phyloP scores from a whole-genome alignment of 2,888 invertebrate species.

The Entomobrya proxima region DNA sequence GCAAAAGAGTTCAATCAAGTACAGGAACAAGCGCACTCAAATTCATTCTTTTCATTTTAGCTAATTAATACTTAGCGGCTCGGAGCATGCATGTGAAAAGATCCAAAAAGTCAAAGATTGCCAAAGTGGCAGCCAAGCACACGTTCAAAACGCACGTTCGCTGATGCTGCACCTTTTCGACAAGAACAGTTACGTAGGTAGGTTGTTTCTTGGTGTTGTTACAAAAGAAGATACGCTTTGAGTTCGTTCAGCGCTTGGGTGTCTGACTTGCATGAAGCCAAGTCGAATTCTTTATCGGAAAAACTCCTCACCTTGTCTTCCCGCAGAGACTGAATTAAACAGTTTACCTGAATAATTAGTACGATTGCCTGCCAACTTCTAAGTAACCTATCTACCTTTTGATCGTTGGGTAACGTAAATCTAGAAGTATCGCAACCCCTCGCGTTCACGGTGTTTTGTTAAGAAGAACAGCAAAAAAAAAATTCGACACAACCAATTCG shows the following conservation, averaged over 20 bases:
- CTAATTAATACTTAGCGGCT: not conserved
- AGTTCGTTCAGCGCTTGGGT: no score
- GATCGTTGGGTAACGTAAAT: no score
- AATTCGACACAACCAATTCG: no score
- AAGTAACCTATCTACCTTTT: not conserved
- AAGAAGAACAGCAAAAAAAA: no score
- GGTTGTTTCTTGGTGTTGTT: not conserved
- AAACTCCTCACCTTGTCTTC: not conserved
- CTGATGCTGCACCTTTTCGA: not conserved
- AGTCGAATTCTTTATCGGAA: not conserved
- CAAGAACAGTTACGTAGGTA: not conserved
- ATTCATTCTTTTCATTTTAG: not conserved
- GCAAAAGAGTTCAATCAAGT: no score
- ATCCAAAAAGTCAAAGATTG: not conserved
- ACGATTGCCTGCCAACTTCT: not conserved
- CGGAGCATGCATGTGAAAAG: not conserved
- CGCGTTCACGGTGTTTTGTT: no score
- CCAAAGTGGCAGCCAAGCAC: not conserved
- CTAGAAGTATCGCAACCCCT: no score
- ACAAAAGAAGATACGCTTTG: no score
- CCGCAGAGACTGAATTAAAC: not conserved
- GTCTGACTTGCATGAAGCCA: no score
- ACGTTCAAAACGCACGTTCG: not conserved
- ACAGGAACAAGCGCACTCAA: not conserved
- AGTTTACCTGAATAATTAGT: conserved; percentile 10